Base-by-base conservation (phyloP, 2,888 invertebrate genomes). In the Rhaphigaster nebulosa region DNA sequence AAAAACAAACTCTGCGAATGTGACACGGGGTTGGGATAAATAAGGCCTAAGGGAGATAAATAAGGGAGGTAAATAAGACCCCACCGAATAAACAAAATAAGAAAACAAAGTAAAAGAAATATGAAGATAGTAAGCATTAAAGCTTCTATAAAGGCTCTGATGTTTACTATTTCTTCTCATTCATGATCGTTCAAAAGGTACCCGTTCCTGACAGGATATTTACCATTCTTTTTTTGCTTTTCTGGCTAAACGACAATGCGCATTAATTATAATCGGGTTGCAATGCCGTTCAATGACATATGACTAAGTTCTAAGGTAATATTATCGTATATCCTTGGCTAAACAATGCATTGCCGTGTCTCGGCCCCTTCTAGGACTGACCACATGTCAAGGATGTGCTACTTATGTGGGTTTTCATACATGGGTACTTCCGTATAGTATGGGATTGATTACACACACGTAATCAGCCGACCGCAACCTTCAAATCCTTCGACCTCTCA, bases 401-500 rank as follows among this genome's bases (percentile, higher is more conserved):
- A 29, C 65, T 65, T 65, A 65, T 65, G 34, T 76, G 20, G 70
- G 34, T 38, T 76, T 38, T 34, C 34, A 38, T 76, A 76, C 38
- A 20, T 23, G 20, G 34, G 23, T 1, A 38, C 34, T 76, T 76
- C 70, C 70, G 34, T 76, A 4, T 23, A 38, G 34, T 38, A 38
- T 20, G 6, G 8, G 34, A 38, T 4, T n/a, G 12, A n/a, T 38
- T 38, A 20, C 18, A 34, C 34, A 5, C 34, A 34, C 12, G n/a
- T 29, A 29, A 65, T 65, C 70, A 76, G 70, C 8, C 6, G 70
- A 76, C 70, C 70, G 38, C 70, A 38, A 76, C 70, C 70, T 76
- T 18, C 70, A 76, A 76, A 76, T 34, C 70, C 70, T 76, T 76
- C 38, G 70, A 29, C 70, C 70, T 76, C 29, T 76, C 70, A 4